Conservation (phyloP, 2,113 vertebrate species). For the Lepisosteus osseus region DNA sequence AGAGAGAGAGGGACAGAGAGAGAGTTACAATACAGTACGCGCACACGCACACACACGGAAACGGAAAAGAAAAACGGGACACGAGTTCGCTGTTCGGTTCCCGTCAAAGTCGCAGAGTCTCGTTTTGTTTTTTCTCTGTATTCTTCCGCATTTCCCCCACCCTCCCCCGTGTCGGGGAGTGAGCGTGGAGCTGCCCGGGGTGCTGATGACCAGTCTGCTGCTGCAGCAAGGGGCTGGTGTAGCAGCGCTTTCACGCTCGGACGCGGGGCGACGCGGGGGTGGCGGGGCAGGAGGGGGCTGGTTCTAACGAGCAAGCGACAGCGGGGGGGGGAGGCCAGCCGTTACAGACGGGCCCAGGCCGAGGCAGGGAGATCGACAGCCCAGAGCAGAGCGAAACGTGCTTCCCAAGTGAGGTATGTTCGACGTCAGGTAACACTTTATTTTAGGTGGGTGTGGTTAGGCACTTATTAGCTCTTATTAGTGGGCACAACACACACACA, state of each 20-base stretch:
- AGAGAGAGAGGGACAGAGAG: constrained; percentile 31
- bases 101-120: constrained; percentile 60
- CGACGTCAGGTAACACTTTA: no score
- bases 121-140: neutral
- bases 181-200: no score
- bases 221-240: no score
- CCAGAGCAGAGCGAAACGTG: neutral
- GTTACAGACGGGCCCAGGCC: neutral
- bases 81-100: constrained; percentile 68
- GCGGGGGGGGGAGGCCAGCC: neutral
- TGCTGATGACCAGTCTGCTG: no score
- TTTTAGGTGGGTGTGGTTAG: no score
- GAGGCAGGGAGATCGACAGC: neutral
- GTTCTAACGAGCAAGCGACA: neutral
- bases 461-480: no score
- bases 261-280: neutral
- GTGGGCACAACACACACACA: no score
- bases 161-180: constrained; percentile 12
- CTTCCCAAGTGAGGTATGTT: no score
- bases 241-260: neutral
- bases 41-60: constrained; percentile 65
- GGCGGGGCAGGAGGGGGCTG: constrained; percentile 13
- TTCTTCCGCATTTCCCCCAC: neutral
- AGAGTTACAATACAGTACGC: constrained; percentile 67
- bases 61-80: constrained; percentile 72